Base-by-base conservation (phyloP, 2,888 invertebrate genomes). In the Drosophila cognata region DNA sequence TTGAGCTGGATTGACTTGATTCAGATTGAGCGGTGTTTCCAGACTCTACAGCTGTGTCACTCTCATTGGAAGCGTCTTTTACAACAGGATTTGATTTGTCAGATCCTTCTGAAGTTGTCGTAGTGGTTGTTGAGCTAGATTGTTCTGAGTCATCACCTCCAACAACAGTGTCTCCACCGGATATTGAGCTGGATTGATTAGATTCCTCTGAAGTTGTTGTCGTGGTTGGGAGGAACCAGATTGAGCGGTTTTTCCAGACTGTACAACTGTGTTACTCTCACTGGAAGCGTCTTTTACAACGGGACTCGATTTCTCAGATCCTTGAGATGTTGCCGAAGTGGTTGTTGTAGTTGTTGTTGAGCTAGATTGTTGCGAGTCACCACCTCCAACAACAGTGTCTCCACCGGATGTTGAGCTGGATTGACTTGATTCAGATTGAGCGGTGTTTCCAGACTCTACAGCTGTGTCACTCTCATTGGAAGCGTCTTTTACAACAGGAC, bases 121-220 rank as follows among this genome's bases (percentile, higher is more conserved):
- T 16, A 2, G 16, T 41, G 0, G 64, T 69, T 3, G 43, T 13
- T 21, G 71, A 53, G 33, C 61, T 29, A 21, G 71, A 38, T 13
- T 71, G 60, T 13, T 53, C 4, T 4, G 50, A 53, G n/a, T 25
- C 38, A 6, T 21, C 58, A 28, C 29, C 25, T 16, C 35, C 28
- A 35, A 28, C 48, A 18, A n/a, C 33, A 3, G 52, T 41, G 4
- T 41, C 38, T 8, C 4, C 38, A 10, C 38, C 38, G 38, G 38
- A 38, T 38, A 18, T 10, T n/a, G 38, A 41, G n/a, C n/a, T 41
- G 38, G 53, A n/a, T 25, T n/a, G 0, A 10, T 8, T 38, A 0
- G 58, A 41, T 5, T 33, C 25, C 21, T 21, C 21, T 21, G 21
- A 21, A 21, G 21, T 21, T 21, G 21, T 21, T 21, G 21, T 21